A percentile compares a stretch with the other conserved stretches of the same genome.
These are phyloP conservation scores for Amphipoea lucens DNA, from an alignment of 2,888 invertebrate species.

Conservation along the genomic window DNA sequence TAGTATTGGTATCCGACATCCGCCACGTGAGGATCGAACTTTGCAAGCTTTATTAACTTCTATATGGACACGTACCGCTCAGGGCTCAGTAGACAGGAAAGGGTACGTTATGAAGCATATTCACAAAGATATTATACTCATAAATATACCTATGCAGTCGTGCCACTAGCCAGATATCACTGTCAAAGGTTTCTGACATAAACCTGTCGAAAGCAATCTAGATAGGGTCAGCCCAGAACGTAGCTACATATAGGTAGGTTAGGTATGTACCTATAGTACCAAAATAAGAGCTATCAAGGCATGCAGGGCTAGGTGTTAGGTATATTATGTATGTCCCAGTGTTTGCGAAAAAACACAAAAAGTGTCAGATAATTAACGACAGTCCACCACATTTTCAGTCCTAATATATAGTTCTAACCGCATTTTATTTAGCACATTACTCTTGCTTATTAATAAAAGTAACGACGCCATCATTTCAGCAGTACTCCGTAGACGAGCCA, in stretches of 20 bases:
- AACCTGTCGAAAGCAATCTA: background rate
- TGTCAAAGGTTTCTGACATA: background rate
- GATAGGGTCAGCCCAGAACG: background rate
- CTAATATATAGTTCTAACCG: constrained; percentile 10
- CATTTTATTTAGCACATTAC: constrained; percentile 51
- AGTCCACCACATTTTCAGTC: background rate
- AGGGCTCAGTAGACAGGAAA: background rate
- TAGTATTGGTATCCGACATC: constrained; percentile 3
- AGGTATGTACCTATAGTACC: background rate
- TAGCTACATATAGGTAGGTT: background rate
- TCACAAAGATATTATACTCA: background rate
- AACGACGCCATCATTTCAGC: constrained; percentile 50
- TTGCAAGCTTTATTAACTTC: constrained; percentile 26
- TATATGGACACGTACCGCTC: background rate
- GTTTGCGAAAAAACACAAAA: background rate
- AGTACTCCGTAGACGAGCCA: constrained; percentile 41
- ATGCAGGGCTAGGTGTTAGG: too few species aligned
- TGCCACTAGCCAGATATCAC: background rate
- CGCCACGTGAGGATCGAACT: background rate
- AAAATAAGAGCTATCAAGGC: background rate
- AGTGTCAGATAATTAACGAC: background rate
- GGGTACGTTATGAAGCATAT: constrained; percentile 1
- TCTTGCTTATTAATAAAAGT: constrained; percentile 57
- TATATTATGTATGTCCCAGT: too few species aligned
- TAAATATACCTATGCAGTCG: background rate